Conservation (phyloP, 2,888 invertebrate species). For the Drosophila anomalata region DNA sequence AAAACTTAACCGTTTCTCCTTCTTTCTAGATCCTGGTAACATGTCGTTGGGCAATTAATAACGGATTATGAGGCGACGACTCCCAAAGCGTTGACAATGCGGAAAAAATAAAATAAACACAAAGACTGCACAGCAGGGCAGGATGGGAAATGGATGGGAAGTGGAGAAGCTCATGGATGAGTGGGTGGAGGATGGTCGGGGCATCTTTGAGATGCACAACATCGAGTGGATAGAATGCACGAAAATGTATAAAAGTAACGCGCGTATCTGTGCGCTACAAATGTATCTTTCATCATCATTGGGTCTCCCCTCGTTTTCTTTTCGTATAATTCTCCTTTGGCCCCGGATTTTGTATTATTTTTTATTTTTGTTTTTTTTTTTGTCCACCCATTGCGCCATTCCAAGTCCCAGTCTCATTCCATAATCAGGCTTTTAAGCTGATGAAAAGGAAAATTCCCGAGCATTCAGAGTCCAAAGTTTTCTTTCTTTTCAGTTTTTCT, state of each 20-base stretch:
- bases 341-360: conserved; percentile 16
- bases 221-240: conserved; percentile 5
- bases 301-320: conserved; percentile 18
- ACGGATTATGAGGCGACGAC: conserved; percentile 70
- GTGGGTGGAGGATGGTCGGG: conserved; percentile 41
- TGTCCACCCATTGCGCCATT: too few relatives aligned
- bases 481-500: conserved; percentile 15
- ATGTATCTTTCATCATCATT: conserved; percentile 69
- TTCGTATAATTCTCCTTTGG: conserved; percentile 28
- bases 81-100: conserved; percentile 65
- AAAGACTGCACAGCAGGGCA: neutral
- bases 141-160: neutral
- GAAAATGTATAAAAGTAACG: conserved; percentile 22
- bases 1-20: neutral
- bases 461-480: conserved; percentile 47
- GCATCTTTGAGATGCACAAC: conserved; percentile 59
- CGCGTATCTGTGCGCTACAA: conserved; percentile 51
- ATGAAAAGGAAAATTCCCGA: conserved; percentile 65
- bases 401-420: conserved; percentile 10
- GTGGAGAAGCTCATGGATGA: neutral
- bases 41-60: conserved; percentile 77
- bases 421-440: conserved; percentile 62
- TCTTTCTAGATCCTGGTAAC: conserved; percentile 51
- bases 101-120: conserved; percentile 31
- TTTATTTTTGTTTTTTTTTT: neutral